These are phyloP conservation scores for Oryzias dopingdopingensis DNA, from an alignment of 2,797 vertebrate species.

Conservation along the genomic window DNA sequence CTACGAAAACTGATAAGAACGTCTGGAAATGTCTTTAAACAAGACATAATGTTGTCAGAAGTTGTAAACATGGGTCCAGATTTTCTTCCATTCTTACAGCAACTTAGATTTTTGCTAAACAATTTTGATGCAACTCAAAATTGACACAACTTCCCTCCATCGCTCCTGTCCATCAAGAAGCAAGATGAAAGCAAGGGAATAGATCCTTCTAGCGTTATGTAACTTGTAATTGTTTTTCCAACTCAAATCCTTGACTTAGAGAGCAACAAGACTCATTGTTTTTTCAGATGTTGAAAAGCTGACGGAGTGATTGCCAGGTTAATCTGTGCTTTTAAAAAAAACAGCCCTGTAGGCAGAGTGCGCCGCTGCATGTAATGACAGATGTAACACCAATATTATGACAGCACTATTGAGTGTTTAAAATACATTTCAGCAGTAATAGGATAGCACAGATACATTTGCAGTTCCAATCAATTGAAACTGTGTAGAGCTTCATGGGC, in stretches of 20 bases:
- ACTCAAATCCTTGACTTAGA: slow-evolving; percentile 2
- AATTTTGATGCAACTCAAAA: no score
- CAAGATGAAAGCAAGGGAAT: neutral
- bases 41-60: slow-evolving; percentile 1
- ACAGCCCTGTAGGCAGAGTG: slow-evolving; percentile 36
- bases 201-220: neutral
- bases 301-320: slow-evolving; percentile 32
- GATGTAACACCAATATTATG: slow-evolving; percentile 67
- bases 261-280: slow-evolving; percentile 3
- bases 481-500: slow-evolving; percentile 25
- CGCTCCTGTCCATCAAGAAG: no score
- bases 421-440: slow-evolving; percentile 50
- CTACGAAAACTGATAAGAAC: neutral
- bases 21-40: no score
- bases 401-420: slow-evolving; percentile 52
- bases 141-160: no score
- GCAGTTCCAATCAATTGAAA: slow-evolving; percentile 47
- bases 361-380: slow-evolving; percentile 60
- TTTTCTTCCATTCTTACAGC: neutral
- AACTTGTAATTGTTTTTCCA: neutral
- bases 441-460: slow-evolving; percentile 34
- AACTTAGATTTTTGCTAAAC: neutral
- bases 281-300: slow-evolving; percentile 22
- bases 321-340: slow-evolving; percentile 25
- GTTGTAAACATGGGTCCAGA: neutral